Percentiles rank a stretch among this genome's conserved stretches.
Evolutionary conservation across 1,140 invertebrate genomes (phyloP).

Genomic region (Olivierus martensii): DNA sequence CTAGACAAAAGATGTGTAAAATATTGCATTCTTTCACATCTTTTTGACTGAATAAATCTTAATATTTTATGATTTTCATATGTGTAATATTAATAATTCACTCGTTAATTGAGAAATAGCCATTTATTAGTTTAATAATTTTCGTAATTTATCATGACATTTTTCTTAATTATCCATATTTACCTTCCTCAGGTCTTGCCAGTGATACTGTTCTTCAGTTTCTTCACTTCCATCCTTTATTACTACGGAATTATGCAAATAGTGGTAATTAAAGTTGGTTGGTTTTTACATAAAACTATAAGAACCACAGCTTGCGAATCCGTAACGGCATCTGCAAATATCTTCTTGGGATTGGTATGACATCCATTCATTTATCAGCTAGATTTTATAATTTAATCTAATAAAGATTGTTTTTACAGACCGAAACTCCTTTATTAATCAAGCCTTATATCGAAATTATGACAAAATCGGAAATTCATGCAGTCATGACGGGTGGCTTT

Average conservation of each 20-base stretch:
- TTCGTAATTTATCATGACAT: too few species aligned
- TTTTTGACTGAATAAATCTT: too few species aligned
- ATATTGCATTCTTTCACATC: too few species aligned
- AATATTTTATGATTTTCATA: too few species aligned
- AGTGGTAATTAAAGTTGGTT: conserved; percentile 70
- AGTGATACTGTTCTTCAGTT: conserved; percentile 82
- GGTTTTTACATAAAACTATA: conserved; percentile 51
- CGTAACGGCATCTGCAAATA: conserved; percentile 43
- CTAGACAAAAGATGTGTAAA: too few species aligned
- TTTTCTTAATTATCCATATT: too few species aligned
- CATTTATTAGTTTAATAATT: too few species aligned
- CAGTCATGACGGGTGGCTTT: conserved; percentile 87
- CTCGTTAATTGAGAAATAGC: too few species aligned
- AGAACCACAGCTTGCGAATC: conserved; percentile 83
- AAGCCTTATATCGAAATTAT: conserved; percentile 62
- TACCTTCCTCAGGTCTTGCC: conserved; percentile 50
- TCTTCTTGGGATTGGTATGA: conserved; percentile 73
- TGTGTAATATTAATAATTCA: too few species aligned
- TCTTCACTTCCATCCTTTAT: conserved; percentile 74
- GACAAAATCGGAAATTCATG: conserved; percentile 78
- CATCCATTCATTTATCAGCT: neutral
- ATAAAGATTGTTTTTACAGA: conserved; percentile 35
- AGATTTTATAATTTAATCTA: neutral
- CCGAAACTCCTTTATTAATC: conserved; percentile 72
- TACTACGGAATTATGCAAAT: conserved; percentile 76